A percentile compares a stretch with the other conserved stretches of the same genome.
Conservation (phyloP, 2,113 vertebrate species). For the Pteropus alecto region DNA sequence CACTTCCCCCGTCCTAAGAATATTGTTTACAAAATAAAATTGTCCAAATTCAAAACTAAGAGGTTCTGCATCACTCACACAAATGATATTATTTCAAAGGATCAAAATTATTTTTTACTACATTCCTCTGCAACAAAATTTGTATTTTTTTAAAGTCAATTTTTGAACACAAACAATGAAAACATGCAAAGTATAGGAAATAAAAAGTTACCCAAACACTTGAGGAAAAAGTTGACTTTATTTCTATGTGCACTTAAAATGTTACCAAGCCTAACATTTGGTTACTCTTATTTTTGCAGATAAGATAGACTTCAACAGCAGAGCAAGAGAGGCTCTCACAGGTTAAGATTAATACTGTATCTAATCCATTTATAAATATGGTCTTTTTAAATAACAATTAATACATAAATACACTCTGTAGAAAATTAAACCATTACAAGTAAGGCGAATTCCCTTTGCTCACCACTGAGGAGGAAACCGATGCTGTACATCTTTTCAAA, state of each 20-base stretch:
- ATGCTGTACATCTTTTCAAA: neutral
- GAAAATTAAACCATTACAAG: neutral
- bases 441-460: neutral
- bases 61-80: neutral
- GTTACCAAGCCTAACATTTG: neutral
- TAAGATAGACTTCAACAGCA: neutral
- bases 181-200: slow-evolving; percentile 31
- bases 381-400: slow-evolving; percentile 1
- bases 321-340: neutral
- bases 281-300: neutral
- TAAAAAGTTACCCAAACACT: neutral
- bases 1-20: neutral
- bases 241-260: slow-evolving; percentile 20
- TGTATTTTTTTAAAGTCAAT: neutral
- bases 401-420: neutral
- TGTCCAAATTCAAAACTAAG: slow-evolving; percentile 14
- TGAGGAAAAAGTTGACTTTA: slow-evolving; percentile 27
- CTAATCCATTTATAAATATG: slow-evolving; percentile 8
- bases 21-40: slow-evolving; percentile 11
- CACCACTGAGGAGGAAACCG: neutral
- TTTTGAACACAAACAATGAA: slow-evolving; percentile 16
- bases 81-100: slow-evolving; percentile 10
- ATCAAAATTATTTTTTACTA: slow-evolving; percentile 34
- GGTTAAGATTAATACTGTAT: neutral
- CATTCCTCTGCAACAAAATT: slow-evolving; percentile 28